Base-by-base conservation (phyloP, 2,113 vertebrate genomes). In the Athene cunicularia region DNA sequence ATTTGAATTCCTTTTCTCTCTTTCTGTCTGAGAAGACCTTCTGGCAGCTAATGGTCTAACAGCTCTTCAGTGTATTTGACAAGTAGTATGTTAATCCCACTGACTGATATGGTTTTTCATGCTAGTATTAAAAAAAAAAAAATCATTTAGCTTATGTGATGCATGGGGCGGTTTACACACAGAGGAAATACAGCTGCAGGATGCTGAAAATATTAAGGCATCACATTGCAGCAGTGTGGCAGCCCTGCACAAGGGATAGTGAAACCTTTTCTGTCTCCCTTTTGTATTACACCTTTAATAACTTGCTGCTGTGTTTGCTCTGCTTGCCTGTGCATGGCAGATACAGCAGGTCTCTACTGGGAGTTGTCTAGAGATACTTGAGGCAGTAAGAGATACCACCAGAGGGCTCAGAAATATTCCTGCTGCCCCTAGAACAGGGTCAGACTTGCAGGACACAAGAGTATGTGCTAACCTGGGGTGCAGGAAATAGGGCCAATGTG, bases 401-500 rank as follows among this genome's bases (percentile, higher is more conserved):
- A 88, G 71, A 67, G 13, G 35, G 58, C 79, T 83, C 43, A 35
- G 30, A 92, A 88, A 70, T 90, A 37, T 49, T 88, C 32, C 49
- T 86, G 23, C 75, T 43, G 18, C 43, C 39, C 88, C 28, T 39
- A 64, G 11, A 8, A 4, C 0, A 1, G 35, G 35, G 26, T 50
- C 27, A 68, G 79, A 47, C 32, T 63, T 67, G 49, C 10, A 55
- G 77, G 56, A 47, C 32, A 17, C 0, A 4, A n/a, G 3, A 39
- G 37, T 21, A 10, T 0, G 0, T 27, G 55, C 60, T 72, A 60
- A 0, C 9, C 19, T 59, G n/a, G 28, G 6, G 22, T 67, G 55
- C 55, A 32, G 74, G 37, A 80, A 50, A 19, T 24, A 41, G 55
- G n/a, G 62, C 13, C 52, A 47, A 12, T 0, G 3, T 17, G 22